Conservation (phyloP, 2,888 invertebrate genomes). For the Andrena camellia region DNA sequence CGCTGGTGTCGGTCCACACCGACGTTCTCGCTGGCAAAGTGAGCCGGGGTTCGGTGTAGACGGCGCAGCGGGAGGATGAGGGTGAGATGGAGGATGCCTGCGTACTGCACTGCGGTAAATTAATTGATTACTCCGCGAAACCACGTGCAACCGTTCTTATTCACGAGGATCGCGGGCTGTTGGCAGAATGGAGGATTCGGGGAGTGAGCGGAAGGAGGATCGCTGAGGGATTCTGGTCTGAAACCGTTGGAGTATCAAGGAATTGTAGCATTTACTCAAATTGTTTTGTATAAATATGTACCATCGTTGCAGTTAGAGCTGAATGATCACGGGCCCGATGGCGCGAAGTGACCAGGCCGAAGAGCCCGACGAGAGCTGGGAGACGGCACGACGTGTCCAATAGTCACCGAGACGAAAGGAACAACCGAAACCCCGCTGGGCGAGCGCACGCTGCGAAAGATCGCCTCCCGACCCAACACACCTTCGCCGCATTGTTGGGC, state of each 20-base stretch:
- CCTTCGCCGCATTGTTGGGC: slow-evolving; percentile 72
- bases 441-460: slow-evolving; percentile 75
- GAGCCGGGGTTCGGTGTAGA: slow-evolving; percentile 27
- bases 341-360: slow-evolving; percentile 36
- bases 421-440: slow-evolving; percentile 68
- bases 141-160: slow-evolving; percentile 70
- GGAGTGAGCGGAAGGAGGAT: not conserved
- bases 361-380: slow-evolving; percentile 16
- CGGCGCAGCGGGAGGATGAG: slow-evolving; percentile 35
- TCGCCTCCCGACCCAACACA: slow-evolving; percentile 66
- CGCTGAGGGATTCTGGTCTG: not conserved
- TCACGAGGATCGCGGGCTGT: slow-evolving; percentile 32
- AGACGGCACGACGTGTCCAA: slow-evolving; percentile 42
- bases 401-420: slow-evolving; percentile 60
- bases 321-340: not conserved
- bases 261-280: too few species aligned
- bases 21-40: slow-evolving; percentile 41
- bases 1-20: slow-evolving; percentile 54
- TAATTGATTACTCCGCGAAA: slow-evolving; percentile 72
- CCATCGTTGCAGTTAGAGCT: too few species aligned
- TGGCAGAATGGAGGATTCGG: slow-evolving; percentile 14
- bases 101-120: slow-evolving; percentile 71
- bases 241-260: not conserved
- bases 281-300: too few species aligned
- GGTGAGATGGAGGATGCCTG: slow-evolving; percentile 51